Conservation (phyloP, 37 sponge, comb jelly and placozoan genomes). For the Petrosia ficiformis region DNA sequence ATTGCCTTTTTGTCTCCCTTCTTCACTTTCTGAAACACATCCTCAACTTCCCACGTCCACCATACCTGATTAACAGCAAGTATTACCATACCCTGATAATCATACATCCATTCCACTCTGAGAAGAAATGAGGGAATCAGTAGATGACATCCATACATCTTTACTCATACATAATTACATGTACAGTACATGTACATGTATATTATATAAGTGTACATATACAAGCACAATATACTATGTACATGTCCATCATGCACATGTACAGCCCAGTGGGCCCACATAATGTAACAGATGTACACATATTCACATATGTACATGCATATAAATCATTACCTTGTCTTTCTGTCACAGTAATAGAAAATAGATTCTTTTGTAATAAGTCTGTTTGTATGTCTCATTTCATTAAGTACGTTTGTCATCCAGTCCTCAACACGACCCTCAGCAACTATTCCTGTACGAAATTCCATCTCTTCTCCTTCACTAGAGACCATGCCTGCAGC, state of each 20-base stretch:
- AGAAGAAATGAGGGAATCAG: not conserved
- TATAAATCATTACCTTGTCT: conserved; percentile 59
- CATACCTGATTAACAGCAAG: conserved; percentile 97
- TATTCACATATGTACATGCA: not conserved
- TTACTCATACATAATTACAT: too few relatives aligned
- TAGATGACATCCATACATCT: not conserved
- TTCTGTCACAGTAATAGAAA: conserved; percentile 79
- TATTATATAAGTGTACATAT: too few relatives aligned
- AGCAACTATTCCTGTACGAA: conserved; percentile 68
- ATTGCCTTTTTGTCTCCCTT: conserved; percentile 99
- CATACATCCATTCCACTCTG: conserved; percentile 95
- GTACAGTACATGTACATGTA: too few relatives aligned
- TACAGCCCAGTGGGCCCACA: too few relatives aligned
- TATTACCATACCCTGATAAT: conserved; percentile 98
- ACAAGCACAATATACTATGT: not conserved
- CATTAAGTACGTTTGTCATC: conserved; percentile 96
- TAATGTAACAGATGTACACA: too few relatives aligned
- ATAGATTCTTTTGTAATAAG: conserved; percentile 93
- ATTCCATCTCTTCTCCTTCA: conserved; percentile 98
- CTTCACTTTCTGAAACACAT: conserved; percentile 96
- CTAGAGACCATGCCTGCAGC: conserved; percentile 94
- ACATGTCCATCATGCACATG: not conserved
- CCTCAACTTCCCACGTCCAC: conserved; percentile 99
- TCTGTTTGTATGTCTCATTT: conserved; percentile 94
- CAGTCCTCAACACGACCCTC: conserved; percentile 99